Conservation (phyloP, 2,797 vertebrate genomes). For the Hyperoplus immaculatus region DNA sequence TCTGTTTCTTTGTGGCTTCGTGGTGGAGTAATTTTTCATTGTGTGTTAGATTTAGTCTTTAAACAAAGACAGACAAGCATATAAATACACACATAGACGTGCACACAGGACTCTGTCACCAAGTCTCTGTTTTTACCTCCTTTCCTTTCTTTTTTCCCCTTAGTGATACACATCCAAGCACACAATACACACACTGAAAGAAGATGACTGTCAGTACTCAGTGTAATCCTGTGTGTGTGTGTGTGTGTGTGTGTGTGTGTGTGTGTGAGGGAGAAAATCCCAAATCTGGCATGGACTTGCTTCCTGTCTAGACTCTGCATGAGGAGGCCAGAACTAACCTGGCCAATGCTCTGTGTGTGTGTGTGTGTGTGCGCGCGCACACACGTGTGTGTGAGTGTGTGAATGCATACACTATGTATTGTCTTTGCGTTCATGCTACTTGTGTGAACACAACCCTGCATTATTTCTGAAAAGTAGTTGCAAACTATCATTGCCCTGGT, state of each 20-base stretch:
- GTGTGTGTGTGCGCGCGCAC: slow-evolving; percentile 15
- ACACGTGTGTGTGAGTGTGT: not conserved
- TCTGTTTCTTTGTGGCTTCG: slow-evolving; percentile 44
- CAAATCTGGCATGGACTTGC: slow-evolving; percentile 78
- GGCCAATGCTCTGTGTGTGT: slow-evolving; percentile 57
- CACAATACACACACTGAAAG: slow-evolving; percentile 63
- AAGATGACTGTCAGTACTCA: slow-evolving; percentile 60
- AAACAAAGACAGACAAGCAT: slow-evolving; percentile 51
- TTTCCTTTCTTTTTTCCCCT: slow-evolving; percentile 31
- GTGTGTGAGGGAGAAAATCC: slow-evolving; percentile 80
- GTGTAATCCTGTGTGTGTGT: slow-evolving; percentile 15
- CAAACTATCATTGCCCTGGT: slow-evolving; percentile 36
- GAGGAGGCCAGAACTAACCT: slow-evolving; percentile 76
- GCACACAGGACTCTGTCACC: slow-evolving; percentile 41
- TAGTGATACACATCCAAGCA: slow-evolving; percentile 47
- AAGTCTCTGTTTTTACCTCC: slow-evolving; percentile 35
- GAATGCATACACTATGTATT: slow-evolving; percentile 19
- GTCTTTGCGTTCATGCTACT: slow-evolving; percentile 26
- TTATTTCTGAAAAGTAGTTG: slow-evolving; percentile 26
- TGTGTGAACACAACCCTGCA: slow-evolving; percentile 34
- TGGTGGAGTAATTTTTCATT: slow-evolving; percentile 21
- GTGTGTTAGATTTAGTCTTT: slow-evolving; percentile 41
- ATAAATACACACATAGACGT: slow-evolving; percentile 46
- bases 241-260: slow-evolving; percentile 18
- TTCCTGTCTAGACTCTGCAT: slow-evolving; percentile 87